These are phyloP conservation scores for Indri indri DNA, from an alignment of 2,113 vertebrate species.

Conservation along the genomic window DNA sequence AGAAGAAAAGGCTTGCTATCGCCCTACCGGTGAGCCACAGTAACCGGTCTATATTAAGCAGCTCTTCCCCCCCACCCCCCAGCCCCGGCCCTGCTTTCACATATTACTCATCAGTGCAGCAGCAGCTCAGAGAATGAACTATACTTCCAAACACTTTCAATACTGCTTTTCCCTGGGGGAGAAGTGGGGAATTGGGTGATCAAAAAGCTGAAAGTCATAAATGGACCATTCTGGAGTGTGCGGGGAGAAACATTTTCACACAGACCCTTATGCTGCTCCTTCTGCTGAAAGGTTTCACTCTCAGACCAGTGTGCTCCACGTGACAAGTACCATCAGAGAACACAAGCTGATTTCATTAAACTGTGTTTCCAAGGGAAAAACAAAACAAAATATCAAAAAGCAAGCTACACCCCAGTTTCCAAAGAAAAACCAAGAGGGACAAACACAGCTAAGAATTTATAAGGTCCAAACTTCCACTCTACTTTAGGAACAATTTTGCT, in stretches of 20 bases:
- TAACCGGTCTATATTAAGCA: slow-evolving; percentile 40
- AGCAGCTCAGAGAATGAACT: background rate
- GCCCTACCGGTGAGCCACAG: background rate
- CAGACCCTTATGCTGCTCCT: background rate
- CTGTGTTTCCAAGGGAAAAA: background rate
- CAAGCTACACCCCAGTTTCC: background rate
- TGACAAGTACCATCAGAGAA: background rate
- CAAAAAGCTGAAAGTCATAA: background rate
- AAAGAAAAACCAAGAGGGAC: background rate
- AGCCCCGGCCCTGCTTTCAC: background rate
- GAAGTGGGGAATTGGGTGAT: background rate
- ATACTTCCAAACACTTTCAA: background rate
- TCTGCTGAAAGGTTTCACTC: background rate
- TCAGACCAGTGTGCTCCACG: background rate
- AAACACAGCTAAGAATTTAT: background rate
- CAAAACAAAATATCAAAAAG: background rate
- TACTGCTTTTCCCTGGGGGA: background rate
- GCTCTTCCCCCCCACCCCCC: background rate
- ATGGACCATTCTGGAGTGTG: background rate
- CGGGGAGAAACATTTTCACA: background rate
- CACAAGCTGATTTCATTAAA: background rate
- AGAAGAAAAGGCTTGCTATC: slow-evolving; percentile 45
- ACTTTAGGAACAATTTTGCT: background rate
- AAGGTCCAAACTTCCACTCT: background rate
- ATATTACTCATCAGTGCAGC: background rate